Evolutionary conservation across 2,113 vertebrate species (phyloP).

Genomic region (Sinosuthora webbiana): DNA sequence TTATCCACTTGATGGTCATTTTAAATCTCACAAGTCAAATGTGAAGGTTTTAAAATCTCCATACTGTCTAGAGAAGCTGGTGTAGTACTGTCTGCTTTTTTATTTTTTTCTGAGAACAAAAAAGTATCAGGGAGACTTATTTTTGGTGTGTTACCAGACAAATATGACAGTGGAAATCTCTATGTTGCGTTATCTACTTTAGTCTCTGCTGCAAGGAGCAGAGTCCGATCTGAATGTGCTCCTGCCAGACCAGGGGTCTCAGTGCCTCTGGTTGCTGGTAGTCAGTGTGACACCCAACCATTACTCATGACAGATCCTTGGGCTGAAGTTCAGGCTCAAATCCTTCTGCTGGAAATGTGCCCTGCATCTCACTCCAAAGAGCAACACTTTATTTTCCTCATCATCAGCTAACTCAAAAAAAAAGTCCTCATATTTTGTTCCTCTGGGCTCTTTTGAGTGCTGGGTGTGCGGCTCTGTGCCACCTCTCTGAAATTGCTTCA

Average conservation of each 20-base stretch:
- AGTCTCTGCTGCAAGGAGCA: background rate
- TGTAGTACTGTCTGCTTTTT: background rate
- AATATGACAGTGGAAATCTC: background rate
- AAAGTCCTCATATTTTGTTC: background rate
- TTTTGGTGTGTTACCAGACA: background rate
- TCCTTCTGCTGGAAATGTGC: background rate
- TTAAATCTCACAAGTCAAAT: background rate
- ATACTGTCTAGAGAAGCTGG: background rate
- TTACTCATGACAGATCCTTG: background rate
- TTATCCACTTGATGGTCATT: background rate
- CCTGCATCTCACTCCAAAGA: background rate
- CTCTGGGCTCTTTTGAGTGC: background rate
- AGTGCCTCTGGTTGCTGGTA: background rate
- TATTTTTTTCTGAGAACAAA: background rate
- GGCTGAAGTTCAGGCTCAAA: background rate
- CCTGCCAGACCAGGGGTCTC: background rate
- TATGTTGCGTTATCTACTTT: background rate
- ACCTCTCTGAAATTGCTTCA: background rate
- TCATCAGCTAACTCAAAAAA: background rate
- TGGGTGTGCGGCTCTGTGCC: background rate
- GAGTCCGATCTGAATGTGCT: background rate
- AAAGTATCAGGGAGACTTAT: background rate
- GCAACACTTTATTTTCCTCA: background rate
- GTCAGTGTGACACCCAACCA: background rate
- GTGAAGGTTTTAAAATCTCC: background rate